Evolutionary conservation across 2,888 invertebrate species (phyloP).

Genomic region (Xestoiulus laeticollis): DNA sequence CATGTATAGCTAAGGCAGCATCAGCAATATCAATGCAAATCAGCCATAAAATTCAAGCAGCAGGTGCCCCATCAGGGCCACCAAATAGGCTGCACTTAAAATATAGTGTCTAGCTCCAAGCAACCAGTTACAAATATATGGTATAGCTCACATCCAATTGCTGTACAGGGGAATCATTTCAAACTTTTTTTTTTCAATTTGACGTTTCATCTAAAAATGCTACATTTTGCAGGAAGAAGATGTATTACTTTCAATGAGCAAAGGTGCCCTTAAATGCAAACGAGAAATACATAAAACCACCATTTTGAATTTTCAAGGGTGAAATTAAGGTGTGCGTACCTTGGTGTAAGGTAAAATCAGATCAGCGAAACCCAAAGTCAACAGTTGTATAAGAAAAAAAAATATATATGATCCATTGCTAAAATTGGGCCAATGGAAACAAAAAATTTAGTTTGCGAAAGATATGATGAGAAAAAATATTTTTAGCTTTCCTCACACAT

Average conservation of each 20-base stretch:
- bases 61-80: conserved; percentile 37
- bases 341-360: not conserved
- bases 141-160: conserved; percentile 16
- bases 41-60: conserved; percentile 28
- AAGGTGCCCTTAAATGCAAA: not conserved
- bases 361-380: not conserved
- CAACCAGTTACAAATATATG: conserved; percentile 34
- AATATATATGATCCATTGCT: no score
- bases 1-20: not conserved
- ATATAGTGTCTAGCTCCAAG: not conserved
- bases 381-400: not conserved
- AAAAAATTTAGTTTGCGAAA: no score
- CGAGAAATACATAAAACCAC: not conserved
- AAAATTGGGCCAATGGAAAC: no score
- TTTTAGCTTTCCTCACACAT: no score
- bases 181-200: not conserved
- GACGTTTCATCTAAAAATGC: not conserved
- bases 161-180: not conserved
- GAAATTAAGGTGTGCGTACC: not conserved
- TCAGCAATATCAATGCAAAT: conserved; percentile 28
- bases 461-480: no score
- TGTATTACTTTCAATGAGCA: not conserved
- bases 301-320: not conserved
- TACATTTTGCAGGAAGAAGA: not conserved
- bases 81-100: conserved; percentile 33